phyloP scores from a whole-genome alignment of 2,797 vertebrate genomes.

The Threskiornis aethiopicus region DNA sequence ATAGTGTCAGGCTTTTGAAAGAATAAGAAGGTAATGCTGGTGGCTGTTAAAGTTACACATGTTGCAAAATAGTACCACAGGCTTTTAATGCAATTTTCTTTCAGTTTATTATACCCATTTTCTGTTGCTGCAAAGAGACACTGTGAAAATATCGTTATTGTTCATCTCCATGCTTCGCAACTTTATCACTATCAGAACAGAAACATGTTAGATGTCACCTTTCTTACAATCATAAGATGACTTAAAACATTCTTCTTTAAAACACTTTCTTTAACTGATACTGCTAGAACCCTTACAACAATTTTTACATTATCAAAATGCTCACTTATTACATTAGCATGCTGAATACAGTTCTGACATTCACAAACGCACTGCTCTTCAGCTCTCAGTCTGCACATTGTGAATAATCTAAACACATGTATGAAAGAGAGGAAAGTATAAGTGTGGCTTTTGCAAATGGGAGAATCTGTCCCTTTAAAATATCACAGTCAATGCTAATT shows the following conservation, averaged over 20 bases:
- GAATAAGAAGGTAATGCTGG: neutral
- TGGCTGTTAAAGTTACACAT: neutral
- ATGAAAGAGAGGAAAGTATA: neutral
- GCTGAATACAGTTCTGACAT: neutral
- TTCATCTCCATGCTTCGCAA: neutral
- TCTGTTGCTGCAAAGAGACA: neutral
- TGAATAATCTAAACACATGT: neutral
- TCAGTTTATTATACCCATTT: neutral
- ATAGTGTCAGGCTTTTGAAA: neutral
- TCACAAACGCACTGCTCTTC: neutral
- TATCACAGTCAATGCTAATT: neutral
- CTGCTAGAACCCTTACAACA: neutral
- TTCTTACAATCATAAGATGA: neutral
- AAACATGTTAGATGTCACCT: neutral
- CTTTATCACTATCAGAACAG: neutral
- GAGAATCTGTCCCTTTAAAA: neutral
- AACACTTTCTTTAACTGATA: neutral
- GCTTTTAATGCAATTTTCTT: neutral
- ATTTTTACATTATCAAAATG: neutral
- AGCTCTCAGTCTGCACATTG: neutral
- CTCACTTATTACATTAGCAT: neutral
- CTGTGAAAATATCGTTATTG: neutral
- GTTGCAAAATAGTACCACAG: neutral
- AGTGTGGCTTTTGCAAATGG: neutral
- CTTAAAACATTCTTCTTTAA: neutral